These are phyloP conservation scores for Heterocephalus glaber DNA, from an alignment of 2,113 vertebrate genomes.

Conservation along the genomic window DNA sequence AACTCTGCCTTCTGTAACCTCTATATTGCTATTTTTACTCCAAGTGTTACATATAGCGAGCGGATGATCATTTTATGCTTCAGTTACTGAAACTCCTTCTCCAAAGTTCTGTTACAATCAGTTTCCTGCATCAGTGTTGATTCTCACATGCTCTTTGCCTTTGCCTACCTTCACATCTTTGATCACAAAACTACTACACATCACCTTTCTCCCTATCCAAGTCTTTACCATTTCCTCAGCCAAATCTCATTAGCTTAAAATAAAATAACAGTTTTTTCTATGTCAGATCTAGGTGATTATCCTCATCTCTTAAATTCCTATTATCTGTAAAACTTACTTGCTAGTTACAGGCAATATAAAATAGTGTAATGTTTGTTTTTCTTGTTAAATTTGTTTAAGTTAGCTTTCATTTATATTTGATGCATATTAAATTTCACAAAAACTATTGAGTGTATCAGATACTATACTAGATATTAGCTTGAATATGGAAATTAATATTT, in stretches of 20 bases:
- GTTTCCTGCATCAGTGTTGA: background rate
- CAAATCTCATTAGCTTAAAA: background rate
- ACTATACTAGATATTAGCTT: background rate
- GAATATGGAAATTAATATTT: conserved; percentile 16
- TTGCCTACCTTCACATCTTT: background rate
- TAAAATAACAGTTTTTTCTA: background rate
- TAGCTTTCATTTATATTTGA: background rate
- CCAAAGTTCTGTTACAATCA: background rate
- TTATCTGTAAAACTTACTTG: background rate
- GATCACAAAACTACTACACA: background rate
- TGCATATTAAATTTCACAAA: background rate
- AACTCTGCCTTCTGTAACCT: background rate
- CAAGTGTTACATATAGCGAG: background rate
- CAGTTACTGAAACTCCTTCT: background rate
- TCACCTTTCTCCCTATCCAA: background rate
- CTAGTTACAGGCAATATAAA: background rate
- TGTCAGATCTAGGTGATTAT: background rate
- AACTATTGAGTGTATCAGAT: background rate
- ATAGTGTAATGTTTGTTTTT: background rate
- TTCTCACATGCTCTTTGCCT: background rate
- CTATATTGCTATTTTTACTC: background rate
- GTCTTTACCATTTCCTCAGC: background rate
- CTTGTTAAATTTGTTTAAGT: conserved; percentile 1
- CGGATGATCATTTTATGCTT: background rate
- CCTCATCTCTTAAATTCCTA: background rate